Evolutionary conservation across 2,113 vertebrate genomes (phyloP).

Genomic region (Opisthocomus hoazin): DNA sequence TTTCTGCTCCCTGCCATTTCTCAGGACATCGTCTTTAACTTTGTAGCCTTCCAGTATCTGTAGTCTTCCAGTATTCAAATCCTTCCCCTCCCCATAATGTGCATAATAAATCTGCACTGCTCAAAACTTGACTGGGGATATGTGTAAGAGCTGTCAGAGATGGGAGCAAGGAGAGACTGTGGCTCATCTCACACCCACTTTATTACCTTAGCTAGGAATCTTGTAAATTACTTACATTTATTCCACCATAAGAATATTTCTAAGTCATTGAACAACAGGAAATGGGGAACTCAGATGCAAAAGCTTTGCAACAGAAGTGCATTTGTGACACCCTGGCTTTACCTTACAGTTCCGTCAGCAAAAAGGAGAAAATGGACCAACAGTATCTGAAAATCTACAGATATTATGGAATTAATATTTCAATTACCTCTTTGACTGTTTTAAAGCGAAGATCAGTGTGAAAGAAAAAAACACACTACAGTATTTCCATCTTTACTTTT

Average conservation of each 20-base stretch:
- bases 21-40: background rate
- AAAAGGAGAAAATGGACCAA: background rate
- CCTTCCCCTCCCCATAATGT: rapidly evolving
- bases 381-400: background rate
- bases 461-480: background rate
- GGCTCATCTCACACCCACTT: background rate
- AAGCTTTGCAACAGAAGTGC: background rate
- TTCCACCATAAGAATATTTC: background rate
- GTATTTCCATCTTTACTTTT: background rate
- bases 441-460: background rate
- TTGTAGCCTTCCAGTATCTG: background rate
- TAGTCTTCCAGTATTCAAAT: background rate
- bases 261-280: background rate
- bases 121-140: background rate
- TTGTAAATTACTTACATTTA: background rate
- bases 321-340: background rate
- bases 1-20: background rate
- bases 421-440: background rate
- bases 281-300: background rate
- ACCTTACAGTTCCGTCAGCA: background rate
- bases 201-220: background rate
- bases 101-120: background rate
- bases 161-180: background rate
- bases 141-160: background rate
- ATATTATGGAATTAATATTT: background rate